Conservation (phyloP, 1,140 invertebrate genomes). For the Hormaphis cornu region DNA sequence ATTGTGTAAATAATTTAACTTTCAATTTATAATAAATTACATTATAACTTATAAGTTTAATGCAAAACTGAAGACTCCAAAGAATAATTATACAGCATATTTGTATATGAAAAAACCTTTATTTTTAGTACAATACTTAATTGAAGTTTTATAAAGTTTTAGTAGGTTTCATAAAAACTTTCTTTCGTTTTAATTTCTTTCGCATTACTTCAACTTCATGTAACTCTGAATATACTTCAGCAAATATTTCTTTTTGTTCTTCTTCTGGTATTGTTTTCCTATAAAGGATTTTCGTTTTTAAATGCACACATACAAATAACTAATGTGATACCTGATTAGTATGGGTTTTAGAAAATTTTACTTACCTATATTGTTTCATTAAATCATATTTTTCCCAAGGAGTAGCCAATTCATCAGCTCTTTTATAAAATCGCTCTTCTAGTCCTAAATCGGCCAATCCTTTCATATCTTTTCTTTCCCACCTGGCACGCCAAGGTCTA, state of each 20-base stretch:
- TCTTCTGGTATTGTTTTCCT: conserved; percentile 73
- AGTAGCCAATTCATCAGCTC: conserved; percentile 43
- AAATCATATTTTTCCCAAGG: conserved; percentile 88
- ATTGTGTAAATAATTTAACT: too few relatives aligned
- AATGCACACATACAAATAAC: too few relatives aligned
- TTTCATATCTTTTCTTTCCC: conserved; percentile 70
- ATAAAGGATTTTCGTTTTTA: conserved; percentile 42
- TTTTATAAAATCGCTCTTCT: conserved; percentile 19
- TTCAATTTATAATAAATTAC: not conserved
- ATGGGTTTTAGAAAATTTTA: not conserved
- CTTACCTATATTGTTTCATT: conserved; percentile 82
- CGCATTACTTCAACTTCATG: conserved; percentile 56
- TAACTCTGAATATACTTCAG: conserved; percentile 69
- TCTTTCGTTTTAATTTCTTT: conserved; percentile 57
- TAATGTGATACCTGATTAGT: too few relatives aligned
- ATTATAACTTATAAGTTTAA: not conserved
- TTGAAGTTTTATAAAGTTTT: conserved; percentile 47
- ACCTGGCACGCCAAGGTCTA: conserved; percentile 73
- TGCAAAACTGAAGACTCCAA: too few relatives aligned
- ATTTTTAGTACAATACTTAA: not conserved
- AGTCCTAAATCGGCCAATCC: conserved; percentile 58
- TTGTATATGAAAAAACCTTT: not conserved
- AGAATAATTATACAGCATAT: not conserved
- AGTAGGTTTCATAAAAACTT: conserved; percentile 53
- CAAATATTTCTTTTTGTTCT: conserved; percentile 74